A percentile compares a stretch with the other conserved stretches of the same genome.
Conservation (phyloP, 2,888 invertebrate genomes). For the Athetis lepigone region DNA sequence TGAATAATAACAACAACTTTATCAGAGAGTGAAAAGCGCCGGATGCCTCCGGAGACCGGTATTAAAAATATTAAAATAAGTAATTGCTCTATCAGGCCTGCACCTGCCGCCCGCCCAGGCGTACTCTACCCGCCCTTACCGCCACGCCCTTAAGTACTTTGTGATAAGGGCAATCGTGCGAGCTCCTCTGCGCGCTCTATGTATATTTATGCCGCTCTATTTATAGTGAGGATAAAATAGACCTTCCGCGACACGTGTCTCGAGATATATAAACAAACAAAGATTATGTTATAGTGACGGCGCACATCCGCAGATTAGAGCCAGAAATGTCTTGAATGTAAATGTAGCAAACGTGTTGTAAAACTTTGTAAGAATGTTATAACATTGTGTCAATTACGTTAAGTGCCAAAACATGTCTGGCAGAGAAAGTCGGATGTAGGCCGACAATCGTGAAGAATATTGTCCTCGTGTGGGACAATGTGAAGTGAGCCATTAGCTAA, state of each 20-base stretch:
- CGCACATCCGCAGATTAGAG: slow-evolving; percentile 42
- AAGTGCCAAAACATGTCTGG: slow-evolving; percentile 82
- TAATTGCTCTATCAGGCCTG: slow-evolving; percentile 85
- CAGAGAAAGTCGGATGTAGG: slow-evolving; percentile 70
- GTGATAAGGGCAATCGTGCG: slow-evolving; percentile 78
- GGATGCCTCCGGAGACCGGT: slow-evolving; percentile 73
- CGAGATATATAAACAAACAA: slow-evolving; percentile 52
- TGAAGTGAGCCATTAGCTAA: slow-evolving; percentile 62
- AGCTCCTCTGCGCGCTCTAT: slow-evolving; percentile 63
- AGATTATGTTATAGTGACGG: slow-evolving; percentile 33
- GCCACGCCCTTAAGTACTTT: slow-evolving; percentile 75
- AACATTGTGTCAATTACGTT: slow-evolving; percentile 74
- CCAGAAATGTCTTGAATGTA: slow-evolving; percentile 42
- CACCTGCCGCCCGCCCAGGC: slow-evolving; percentile 81
- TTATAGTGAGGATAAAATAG: slow-evolving; percentile 62
- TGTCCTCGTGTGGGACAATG: slow-evolving; percentile 62
- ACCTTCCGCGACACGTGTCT: slow-evolving; percentile 61
- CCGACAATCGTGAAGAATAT: slow-evolving; percentile 69
- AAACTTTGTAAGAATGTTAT: slow-evolving; percentile 47
- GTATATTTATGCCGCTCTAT: slow-evolving; percentile 67
- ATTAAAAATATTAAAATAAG: slow-evolving; percentile 88
- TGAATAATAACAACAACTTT: slow-evolving; percentile 76
- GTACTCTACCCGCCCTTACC: slow-evolving; percentile 64
- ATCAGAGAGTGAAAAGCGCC: slow-evolving; percentile 74
- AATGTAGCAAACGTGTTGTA: slow-evolving; percentile 41